These are phyloP conservation scores for Drosophila eohydei DNA, from an alignment of 2,888 invertebrate genomes.

Conservation along the genomic window DNA sequence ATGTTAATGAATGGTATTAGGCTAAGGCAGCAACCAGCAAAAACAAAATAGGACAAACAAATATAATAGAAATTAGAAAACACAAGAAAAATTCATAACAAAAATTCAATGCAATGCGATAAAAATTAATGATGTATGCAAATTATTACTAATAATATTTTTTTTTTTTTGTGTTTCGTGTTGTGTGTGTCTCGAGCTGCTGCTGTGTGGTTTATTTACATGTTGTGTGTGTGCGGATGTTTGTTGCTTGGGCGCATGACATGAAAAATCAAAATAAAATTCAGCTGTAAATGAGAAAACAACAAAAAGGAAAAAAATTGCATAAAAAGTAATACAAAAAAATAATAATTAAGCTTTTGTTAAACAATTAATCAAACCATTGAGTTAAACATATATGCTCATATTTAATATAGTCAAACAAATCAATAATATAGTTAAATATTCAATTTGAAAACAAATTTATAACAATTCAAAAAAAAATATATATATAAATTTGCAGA, in stretches of 20 bases:
- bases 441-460: slow-evolving; percentile 5
- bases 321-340: not conserved
- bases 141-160: not conserved
- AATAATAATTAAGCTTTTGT: not conserved
- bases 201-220: slow-evolving; percentile 26
- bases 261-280: slow-evolving; percentile 38
- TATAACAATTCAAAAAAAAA: not conserved
- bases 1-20: slow-evolving; percentile 1
- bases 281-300: slow-evolving; percentile 44
- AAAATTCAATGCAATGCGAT: slow-evolving; percentile 18
- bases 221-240: slow-evolving; percentile 12
- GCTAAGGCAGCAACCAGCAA: not conserved
- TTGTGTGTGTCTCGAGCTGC: not conserved
- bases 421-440: slow-evolving; percentile 15
- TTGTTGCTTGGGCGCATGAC: slow-evolving; percentile 27
- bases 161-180: slow-evolving; percentile 6
- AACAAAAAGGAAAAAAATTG: slow-evolving; percentile 6
- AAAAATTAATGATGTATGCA: slow-evolving; percentile 4
- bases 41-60: not conserved
- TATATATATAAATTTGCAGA: slow-evolving; percentile 1
- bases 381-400: slow-evolving; percentile 6
- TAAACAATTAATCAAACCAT: slow-evolving; percentile 3
- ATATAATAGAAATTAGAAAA: not conserved
- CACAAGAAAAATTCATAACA: not conserved
- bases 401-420: not conserved